Percentiles rank a stretch among this genome's conserved stretches.
Evolutionary conservation across 2,113 vertebrate genomes (phyloP).

Genomic region (Bagarius yarrelli): DNA sequence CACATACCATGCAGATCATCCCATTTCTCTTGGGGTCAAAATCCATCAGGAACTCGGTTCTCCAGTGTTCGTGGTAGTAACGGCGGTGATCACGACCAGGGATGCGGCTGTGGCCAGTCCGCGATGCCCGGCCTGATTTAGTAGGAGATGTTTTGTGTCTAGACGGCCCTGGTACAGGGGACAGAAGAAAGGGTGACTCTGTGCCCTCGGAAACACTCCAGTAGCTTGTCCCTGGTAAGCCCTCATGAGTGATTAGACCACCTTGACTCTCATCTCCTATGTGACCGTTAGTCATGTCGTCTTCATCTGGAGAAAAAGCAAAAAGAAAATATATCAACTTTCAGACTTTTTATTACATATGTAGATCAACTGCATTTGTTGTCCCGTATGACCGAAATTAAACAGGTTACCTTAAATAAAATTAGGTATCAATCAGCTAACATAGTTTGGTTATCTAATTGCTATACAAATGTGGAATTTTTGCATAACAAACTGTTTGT

Average conservation of each 20-base stretch:
- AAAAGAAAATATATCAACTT: background rate
- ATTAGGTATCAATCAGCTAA: too few relatives aligned
- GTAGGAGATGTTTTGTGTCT: constrained; percentile 69
- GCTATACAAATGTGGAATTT: background rate
- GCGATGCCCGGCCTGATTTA: constrained; percentile 76
- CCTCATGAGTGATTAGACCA: constrained; percentile 41
- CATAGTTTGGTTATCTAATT: background rate
- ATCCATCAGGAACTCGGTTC: constrained; percentile 91
- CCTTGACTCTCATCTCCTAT: constrained; percentile 50
- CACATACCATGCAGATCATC: constrained; percentile 95
- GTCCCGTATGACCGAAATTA: background rate
- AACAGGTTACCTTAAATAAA: background rate
- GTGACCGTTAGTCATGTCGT: constrained; percentile 65
- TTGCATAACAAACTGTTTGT: background rate
- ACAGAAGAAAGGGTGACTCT: constrained; percentile 68
- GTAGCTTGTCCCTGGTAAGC: constrained; percentile 74
- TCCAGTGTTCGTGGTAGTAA: constrained; percentile 94
- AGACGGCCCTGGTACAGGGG: constrained; percentile 64
- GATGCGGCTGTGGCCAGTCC: constrained; percentile 82
- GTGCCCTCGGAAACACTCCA: constrained; percentile 72
- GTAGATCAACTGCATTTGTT: background rate
- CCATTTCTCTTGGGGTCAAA: constrained; percentile 83
- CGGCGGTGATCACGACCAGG: constrained; percentile 86
- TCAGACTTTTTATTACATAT: background rate
- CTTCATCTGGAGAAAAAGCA: constrained; percentile 52